Conservation (phyloP, 2,888 invertebrate genomes). For the Epistrophe eligans region DNA sequence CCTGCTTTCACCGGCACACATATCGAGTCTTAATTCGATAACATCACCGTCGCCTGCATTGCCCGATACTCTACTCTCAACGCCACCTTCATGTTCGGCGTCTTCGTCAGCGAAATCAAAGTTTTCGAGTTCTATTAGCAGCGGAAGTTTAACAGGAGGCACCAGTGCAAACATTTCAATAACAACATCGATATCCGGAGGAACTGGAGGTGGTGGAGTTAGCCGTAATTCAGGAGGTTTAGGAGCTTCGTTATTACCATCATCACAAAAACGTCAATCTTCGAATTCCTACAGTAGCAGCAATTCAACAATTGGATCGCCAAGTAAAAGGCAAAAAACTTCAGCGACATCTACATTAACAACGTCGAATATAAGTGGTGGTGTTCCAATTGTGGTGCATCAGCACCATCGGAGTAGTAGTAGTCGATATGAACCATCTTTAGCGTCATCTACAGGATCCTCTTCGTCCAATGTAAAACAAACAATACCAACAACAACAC, state of each 20-base stretch:
- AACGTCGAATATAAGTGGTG: slow-evolving; percentile 74
- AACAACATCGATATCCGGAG: slow-evolving; percentile 63
- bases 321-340: slow-evolving; percentile 81
- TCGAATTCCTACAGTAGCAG: slow-evolving; percentile 65
- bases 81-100: slow-evolving; percentile 80
- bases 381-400: slow-evolving; percentile 54
- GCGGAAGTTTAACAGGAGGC: slow-evolving; percentile 46
- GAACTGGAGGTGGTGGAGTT: slow-evolving; percentile 15
- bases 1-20: slow-evolving; percentile 79
- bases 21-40: slow-evolving; percentile 83
- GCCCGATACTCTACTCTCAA: slow-evolving; percentile 82
- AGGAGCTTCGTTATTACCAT: slow-evolving; percentile 41
- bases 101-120: slow-evolving; percentile 56
- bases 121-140: slow-evolving; percentile 55
- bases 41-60: slow-evolving; percentile 83
- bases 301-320: slow-evolving; percentile 81
- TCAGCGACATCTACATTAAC: slow-evolving; percentile 76
- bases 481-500: slow-evolving; percentile 39
- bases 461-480: slow-evolving; percentile 47
- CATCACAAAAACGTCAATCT: slow-evolving; percentile 72
- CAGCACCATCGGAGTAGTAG: slow-evolving; percentile 75
- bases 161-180: slow-evolving; percentile 50
- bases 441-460: slow-evolving; percentile 65
- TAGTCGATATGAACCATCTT: slow-evolving; percentile 73
- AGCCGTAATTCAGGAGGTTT: slow-evolving; percentile 32